phyloP scores from a whole-genome alignment of 2,888 invertebrate species.

The Watsonalla binaria region DNA sequence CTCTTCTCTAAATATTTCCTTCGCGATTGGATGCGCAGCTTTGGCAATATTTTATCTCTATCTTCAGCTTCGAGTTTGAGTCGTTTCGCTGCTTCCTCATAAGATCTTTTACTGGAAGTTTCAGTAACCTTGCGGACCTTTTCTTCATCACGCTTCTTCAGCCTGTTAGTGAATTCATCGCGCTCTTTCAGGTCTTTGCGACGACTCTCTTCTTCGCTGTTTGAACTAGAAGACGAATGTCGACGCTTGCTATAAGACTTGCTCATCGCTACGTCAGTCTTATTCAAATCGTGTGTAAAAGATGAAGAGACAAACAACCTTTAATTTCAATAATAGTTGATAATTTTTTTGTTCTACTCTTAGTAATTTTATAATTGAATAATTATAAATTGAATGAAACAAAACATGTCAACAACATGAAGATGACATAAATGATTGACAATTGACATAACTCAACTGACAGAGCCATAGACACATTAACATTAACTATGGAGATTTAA shows the following conservation, averaged over 20 bases:
- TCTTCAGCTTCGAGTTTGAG: constrained; percentile 93
- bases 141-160: constrained; percentile 93
- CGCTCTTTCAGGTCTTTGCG: constrained; percentile 91
- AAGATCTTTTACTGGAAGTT: constrained; percentile 82
- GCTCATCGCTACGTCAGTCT: constrained; percentile 35
- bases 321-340: too few species aligned
- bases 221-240: constrained; percentile 78
- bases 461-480: too few species aligned
- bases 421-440: too few species aligned
- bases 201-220: constrained; percentile 90
- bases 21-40: constrained; percentile 93
- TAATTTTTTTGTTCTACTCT: too few species aligned
- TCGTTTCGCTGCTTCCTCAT: constrained; percentile 93
- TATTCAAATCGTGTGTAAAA: too few species aligned
- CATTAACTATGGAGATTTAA: too few species aligned
- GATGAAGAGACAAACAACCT: too few species aligned
- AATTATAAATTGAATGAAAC: too few species aligned
- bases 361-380: too few species aligned
- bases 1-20: constrained; percentile 96
- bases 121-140: constrained; percentile 89
- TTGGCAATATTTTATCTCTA: constrained; percentile 91
- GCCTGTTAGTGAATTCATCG: constrained; percentile 94
- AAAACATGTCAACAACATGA: too few species aligned
- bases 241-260: constrained; percentile 57
- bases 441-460: too few species aligned